A percentile compares a stretch with the other conserved stretches of the same genome.
These are phyloP conservation scores for Epinephelus malabaricus DNA, from an alignment of 2,797 vertebrate genomes.

Conservation along the genomic window DNA sequence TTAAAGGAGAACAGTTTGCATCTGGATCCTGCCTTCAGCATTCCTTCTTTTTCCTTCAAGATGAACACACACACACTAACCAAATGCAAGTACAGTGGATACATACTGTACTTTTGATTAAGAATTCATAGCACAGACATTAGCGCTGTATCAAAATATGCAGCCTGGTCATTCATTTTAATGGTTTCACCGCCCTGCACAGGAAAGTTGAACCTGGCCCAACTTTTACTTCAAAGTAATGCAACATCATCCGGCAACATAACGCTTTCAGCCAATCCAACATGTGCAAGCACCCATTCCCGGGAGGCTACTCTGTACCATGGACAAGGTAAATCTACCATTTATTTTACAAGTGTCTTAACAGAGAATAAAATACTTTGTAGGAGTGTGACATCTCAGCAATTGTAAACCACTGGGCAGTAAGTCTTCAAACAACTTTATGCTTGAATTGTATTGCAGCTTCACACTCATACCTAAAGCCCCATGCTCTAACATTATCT, in stretches of 20 bases:
- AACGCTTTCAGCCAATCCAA: not conserved
- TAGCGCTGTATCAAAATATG: not conserved
- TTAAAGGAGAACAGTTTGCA: conserved; percentile 15
- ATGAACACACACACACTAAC: not conserved
- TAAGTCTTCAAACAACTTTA: not conserved
- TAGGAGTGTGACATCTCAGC: too few species aligned
- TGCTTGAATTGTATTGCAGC: too few species aligned
- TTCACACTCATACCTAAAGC: too few species aligned
- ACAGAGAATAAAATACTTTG: not conserved
- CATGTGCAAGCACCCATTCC: not conserved
- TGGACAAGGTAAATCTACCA: not conserved
- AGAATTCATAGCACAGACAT: not conserved
- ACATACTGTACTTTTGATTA: not conserved
- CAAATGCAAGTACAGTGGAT: not conserved
- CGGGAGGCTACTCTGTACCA: not conserved
- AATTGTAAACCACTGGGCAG: not conserved
- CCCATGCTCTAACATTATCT: too few species aligned
- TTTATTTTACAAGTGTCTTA: not conserved
- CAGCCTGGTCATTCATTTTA: not conserved
- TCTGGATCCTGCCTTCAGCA: conserved; percentile 8
- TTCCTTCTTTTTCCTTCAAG: not conserved
- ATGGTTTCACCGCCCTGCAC: not conserved
- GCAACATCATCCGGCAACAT: not conserved
- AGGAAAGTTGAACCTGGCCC: not conserved
- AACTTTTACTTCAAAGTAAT: not conserved